Evolutionary conservation across 2,113 vertebrate genomes (phyloP), one percentile per base, ranked within the genome.

Genomic region (Odontesthes bonariensis): DNA sequence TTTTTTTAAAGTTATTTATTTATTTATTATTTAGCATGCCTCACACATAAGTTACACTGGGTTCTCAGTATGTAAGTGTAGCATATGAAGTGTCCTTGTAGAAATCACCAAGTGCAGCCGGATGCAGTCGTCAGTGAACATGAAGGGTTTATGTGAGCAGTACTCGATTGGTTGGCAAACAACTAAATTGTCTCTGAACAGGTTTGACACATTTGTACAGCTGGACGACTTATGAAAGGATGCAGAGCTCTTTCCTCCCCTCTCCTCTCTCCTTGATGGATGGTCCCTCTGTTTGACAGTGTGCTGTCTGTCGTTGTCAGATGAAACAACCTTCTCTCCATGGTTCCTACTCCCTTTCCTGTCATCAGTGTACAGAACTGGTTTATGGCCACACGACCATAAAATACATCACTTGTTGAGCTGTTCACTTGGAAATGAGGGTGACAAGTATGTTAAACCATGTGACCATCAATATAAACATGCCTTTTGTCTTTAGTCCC

Each of bases 291-390:
- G 19, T 65, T 82, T 84, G 83, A 83, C 73, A 75, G 20, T 42
- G 20, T 63, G 4, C 81, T 69, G 81, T 79, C 79, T 81, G 69
- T 22, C 60, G 59, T 40, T 81, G 86, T 82, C 76, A 75, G 81
- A 86, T 77, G 12, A 77, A 75, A 70, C 62, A 35, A 27, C 20
- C 56, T 17, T 1, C 59, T 69, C 40, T 71, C 46, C 5, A 3
- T 56, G 33, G 0, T 22, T 74, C 38, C 55, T 44, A n/a, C 17
- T 67, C 8, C 54, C 55, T 72, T 52, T 75, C 11, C 42, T 33
- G 59, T 62, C 59, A 3, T 23, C 1, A 2, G n/a, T 38, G 42
- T 44, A 62, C 31, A 73, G 42, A 64, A 52, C 10, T 8, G 11
- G 31, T 42, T 73, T 35, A 76, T 62, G 44, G 58, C 53, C 61